Base-by-base conservation (phyloP, 2,888 invertebrate genomes). In the Lycophotia porphyrea region DNA sequence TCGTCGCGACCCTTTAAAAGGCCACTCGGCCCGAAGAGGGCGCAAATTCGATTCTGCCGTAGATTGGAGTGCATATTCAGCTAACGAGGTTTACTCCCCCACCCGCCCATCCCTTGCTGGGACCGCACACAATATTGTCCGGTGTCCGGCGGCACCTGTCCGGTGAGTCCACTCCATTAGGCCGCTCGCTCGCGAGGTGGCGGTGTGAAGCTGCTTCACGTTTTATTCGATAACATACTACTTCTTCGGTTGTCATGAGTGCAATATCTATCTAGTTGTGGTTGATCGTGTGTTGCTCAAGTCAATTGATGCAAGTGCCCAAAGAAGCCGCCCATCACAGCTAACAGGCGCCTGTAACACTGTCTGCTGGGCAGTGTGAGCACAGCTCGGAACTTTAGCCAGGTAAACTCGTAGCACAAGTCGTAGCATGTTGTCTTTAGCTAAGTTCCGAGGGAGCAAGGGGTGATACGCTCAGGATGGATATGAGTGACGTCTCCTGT, bases 41-140 rank as follows among this genome's bases (percentile, higher is more conserved):
- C 91, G 92, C 93, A 93, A 94, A 95, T 95, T 95, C 94, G 92
- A 95, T 95, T 95, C 92, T 90, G 84, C 76, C 89, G 90, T 89
- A 95, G 93, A 96, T 95, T 95, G 95, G 92, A 95, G 95, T 95
- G 95, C 96, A 95, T 94, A 93, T 94, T 94, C 95, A 91, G 90
- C 91, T 95, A 95, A 95, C 93, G 91, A 95, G 93, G 92, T 95
- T 94, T 74, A 78, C 75, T 86, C 88, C 85, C 85, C 77, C 76
- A 76, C 78, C 80, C 65, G 65, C 63, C 63, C 64, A 74, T 60
- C 68, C 60, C 24, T 58, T 63, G 58, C 52, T 49, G 63, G 65
- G 63, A 67, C 67, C 61, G 44, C 70, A 66, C 61, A 65, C 60
- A 42, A 44, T 63, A 76, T 47, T 65, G 80, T 83, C 83, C 78